phyloP scores from a whole-genome alignment of 2,113 vertebrate genomes.

The Xenopus laevis region DNA sequence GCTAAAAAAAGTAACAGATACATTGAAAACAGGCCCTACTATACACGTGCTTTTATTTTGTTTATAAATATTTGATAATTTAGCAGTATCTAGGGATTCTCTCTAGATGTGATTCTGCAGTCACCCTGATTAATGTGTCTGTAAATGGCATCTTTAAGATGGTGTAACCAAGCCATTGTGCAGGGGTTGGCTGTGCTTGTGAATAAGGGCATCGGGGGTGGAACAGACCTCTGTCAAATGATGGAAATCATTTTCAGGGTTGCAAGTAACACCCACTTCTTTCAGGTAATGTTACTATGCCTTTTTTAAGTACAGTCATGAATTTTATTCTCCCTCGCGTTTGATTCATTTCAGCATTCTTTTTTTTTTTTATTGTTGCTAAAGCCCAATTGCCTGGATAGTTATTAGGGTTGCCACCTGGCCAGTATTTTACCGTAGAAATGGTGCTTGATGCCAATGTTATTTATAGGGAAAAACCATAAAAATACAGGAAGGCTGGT shows the following conservation, averaged over 20 bases:
- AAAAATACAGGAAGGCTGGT: too few species aligned
- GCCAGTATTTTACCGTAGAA: too few species aligned
- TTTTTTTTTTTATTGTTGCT: slow-evolving; percentile 55
- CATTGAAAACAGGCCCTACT: too few species aligned
- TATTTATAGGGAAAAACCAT: too few species aligned
- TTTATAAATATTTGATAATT: too few species aligned
- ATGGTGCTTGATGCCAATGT: too few species aligned
- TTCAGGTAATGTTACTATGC: slow-evolving; percentile 73
- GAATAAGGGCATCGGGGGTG: slow-evolving; percentile 57
- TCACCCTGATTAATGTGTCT: slow-evolving; percentile 74
- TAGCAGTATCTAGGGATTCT: too few species aligned
- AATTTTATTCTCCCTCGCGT: slow-evolving; percentile 46
- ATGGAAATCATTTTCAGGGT: slow-evolving; percentile 64
- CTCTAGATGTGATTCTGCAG: slow-evolving; percentile 46
- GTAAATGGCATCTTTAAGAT: slow-evolving; percentile 62
- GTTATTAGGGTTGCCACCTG: too few species aligned
- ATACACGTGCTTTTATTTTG: too few species aligned
- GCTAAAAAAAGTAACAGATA: too few species aligned
- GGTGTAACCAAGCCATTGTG: slow-evolving; percentile 70
- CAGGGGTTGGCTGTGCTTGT: slow-evolving; percentile 60
- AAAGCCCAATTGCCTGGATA: slow-evolving; percentile 18
- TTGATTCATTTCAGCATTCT: slow-evolving; percentile 41
- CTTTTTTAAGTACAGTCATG: slow-evolving; percentile 57
- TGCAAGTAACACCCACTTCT: slow-evolving; percentile 71
- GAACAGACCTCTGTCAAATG: slow-evolving; percentile 62